These are phyloP conservation scores for Dermochelys coriacea DNA, from an alignment of 2,797 vertebrate species.

Conservation along the genomic window DNA sequence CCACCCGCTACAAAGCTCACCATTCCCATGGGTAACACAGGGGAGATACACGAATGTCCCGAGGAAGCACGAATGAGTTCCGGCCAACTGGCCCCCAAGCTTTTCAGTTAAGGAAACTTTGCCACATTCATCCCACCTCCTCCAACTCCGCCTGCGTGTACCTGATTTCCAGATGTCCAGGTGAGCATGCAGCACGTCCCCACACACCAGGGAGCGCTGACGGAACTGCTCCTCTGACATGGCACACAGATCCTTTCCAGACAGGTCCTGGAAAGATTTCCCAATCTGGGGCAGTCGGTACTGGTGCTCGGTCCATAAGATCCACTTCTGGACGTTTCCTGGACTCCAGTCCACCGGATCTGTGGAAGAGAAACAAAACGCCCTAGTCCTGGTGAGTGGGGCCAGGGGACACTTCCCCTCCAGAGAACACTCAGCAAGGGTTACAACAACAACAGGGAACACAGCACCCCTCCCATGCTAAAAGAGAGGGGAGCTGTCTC, in stretches of 20 bases:
- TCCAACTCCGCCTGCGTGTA: constrained; percentile 20
- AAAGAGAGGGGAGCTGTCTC: neutral
- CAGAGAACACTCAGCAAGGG: neutral
- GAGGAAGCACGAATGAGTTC: too few relatives aligned
- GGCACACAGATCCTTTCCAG: constrained; percentile 92
- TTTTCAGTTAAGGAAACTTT: neutral
- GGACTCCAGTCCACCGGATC: constrained; percentile 95
- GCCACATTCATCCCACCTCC: neutral
- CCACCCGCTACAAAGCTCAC: neutral
- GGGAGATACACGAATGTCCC: neutral
- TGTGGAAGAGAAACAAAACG: constrained; percentile 47
- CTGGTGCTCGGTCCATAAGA: constrained; percentile 97
- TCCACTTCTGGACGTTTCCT: constrained; percentile 97
- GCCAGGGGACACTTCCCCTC: neutral
- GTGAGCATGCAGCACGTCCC: constrained; percentile 94
- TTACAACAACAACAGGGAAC: neutral
- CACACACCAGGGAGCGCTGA: constrained; percentile 90
- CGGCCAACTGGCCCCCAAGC: neutral
- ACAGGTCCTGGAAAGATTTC: constrained; percentile 93
- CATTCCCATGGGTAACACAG: neutral
- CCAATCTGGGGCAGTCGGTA: constrained; percentile 93
- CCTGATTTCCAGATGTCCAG: constrained; percentile 99
- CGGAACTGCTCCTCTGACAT: constrained; percentile 96
- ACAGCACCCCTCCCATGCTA: too few relatives aligned
- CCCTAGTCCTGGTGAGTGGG: neutral